Evolutionary conservation across 1,140 invertebrate species (phyloP).

Genomic region (Microplitis mediator): DNA sequence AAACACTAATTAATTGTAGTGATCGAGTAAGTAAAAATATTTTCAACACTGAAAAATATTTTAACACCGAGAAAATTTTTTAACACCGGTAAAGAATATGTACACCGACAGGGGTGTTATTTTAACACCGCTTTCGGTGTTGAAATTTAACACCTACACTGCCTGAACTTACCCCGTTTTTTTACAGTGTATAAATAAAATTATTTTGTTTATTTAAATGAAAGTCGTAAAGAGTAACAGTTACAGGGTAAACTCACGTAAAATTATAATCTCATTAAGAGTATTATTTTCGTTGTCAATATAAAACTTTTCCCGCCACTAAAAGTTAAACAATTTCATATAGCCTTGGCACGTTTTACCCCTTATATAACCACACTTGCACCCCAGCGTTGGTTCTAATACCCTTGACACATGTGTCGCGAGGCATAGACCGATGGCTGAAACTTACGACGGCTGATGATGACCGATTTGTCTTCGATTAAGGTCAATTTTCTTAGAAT

Average conservation of each 20-base stretch:
- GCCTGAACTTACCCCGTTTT: no score
- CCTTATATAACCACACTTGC: constrained; percentile 33
- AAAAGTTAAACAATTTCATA: constrained; percentile 52
- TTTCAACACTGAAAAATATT: no score
- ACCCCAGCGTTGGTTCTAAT: constrained; percentile 21
- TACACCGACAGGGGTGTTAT: no score
- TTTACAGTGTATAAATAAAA: no score
- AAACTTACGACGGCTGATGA: constrained; percentile 42
- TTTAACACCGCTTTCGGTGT: no score
- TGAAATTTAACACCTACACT: no score
- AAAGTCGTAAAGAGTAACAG: no score
- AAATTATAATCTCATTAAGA: constrained; percentile 6
- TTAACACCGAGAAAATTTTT: no score
- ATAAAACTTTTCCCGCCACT: constrained; percentile 24
- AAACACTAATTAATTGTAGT: no score
- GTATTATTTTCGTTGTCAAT: constrained; percentile 45
- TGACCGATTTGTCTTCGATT: constrained; percentile 42
- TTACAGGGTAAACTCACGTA: neutral
- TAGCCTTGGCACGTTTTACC: constrained; percentile 24
- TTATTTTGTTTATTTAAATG: no score
- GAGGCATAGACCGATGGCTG: constrained; percentile 32
- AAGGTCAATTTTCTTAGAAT: constrained; percentile 6
- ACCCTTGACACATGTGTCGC: constrained; percentile 23
- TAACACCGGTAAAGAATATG: no score
- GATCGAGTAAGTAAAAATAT: no score